These are phyloP conservation scores for Kryptopterus vitreolus DNA, from an alignment of 2,797 vertebrate species.

Conservation along the genomic window DNA sequence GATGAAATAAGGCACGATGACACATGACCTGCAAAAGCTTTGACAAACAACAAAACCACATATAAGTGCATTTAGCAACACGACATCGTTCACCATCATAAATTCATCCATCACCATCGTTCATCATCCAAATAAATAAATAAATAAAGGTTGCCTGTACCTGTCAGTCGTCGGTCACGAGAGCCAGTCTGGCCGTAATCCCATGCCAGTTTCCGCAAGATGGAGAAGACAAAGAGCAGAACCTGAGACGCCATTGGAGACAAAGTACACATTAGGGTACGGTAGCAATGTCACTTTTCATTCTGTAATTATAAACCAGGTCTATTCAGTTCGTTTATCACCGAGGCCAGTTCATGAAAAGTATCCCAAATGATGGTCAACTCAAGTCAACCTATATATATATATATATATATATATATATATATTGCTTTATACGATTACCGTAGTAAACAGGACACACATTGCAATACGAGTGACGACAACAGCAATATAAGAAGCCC, in stretches of 20 bases:
- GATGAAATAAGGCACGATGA: background rate
- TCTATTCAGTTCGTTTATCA: too few relatives aligned
- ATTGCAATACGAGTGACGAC: too few relatives aligned
- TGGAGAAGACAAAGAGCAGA: constrained; percentile 91
- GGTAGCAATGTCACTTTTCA: too few relatives aligned
- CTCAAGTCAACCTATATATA: too few relatives aligned
- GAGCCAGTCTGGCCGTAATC: constrained; percentile 92
- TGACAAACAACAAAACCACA: background rate
- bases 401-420: too few relatives aligned
- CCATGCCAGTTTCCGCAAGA: constrained; percentile 93
- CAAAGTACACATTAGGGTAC: background rate
- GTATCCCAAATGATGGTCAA: too few relatives aligned
- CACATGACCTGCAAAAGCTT: background rate
- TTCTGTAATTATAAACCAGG: too few relatives aligned
- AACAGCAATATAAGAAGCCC: too few relatives aligned
- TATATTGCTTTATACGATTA: too few relatives aligned
- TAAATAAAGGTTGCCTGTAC: constrained; percentile 63
- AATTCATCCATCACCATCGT: too few relatives aligned
- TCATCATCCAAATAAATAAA: background rate
- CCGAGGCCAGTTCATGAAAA: too few relatives aligned
- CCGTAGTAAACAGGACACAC: too few relatives aligned
- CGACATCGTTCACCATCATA: background rate
- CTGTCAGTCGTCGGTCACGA: constrained; percentile 97
- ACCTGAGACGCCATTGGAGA: constrained; percentile 69
- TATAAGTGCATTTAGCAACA: background rate